Conservation (phyloP, 2,888 invertebrate genomes). For the Psylliodes chrysocephalus region DNA sequence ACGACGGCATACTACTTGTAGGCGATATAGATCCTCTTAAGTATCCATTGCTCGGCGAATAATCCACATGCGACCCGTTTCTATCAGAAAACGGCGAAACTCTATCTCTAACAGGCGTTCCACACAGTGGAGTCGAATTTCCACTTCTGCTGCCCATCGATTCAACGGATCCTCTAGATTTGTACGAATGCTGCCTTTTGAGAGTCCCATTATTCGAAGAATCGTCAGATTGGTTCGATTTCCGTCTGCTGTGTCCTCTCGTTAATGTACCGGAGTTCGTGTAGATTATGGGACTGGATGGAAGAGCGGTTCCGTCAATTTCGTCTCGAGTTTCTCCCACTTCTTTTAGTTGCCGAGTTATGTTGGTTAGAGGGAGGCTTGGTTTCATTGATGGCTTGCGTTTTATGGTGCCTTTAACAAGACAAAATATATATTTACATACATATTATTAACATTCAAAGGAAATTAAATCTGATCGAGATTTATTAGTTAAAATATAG, state of each 20-base stretch:
- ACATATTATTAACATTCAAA: too few species aligned
- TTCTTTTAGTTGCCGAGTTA: conserved; percentile 89
- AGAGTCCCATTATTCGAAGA: conserved; percentile 65
- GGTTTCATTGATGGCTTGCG: conserved; percentile 93
- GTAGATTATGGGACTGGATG: conserved; percentile 56
- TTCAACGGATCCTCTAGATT: conserved; percentile 65
- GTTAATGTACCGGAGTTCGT: conserved; percentile 65
- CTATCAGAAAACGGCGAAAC: conserved; percentile 62
- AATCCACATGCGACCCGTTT: conserved; percentile 50
- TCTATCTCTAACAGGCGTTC: conserved; percentile 66
- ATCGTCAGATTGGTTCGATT: conserved; percentile 61
- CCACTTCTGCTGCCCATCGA: conserved; percentile 64
- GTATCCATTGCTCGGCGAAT: conserved; percentile 56
- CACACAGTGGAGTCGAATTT: conserved; percentile 63
- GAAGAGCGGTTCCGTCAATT: conserved; percentile 65
- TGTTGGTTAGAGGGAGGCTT: conserved; percentile 89
- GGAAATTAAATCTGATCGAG: too few species aligned
- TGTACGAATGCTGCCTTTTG: conserved; percentile 71
- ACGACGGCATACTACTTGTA: conserved; percentile 57
- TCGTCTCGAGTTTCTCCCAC: conserved; percentile 79
- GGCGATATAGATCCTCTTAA: conserved; percentile 54
- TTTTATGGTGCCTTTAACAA: conserved; percentile 91
- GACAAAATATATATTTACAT: too few species aligned
- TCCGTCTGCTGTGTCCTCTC: conserved; percentile 67
- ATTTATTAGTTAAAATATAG: too few species aligned